Conservation (phyloP, 1,140 invertebrate species). For the Macrobrachium rosenbergii region DNA sequence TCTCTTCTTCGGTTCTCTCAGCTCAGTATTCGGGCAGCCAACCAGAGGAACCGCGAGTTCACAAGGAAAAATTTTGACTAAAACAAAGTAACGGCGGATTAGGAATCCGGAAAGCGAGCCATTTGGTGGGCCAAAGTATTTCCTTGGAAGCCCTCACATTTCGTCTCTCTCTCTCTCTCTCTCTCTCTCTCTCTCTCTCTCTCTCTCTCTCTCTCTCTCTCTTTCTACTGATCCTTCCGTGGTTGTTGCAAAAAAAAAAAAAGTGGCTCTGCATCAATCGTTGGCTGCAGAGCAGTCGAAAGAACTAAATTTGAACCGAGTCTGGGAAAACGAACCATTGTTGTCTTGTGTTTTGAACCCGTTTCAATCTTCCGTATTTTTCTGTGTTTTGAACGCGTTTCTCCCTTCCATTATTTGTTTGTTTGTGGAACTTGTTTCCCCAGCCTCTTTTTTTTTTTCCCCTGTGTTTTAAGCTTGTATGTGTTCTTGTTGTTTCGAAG, state of each 20-base stretch:
- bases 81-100: too few relatives aligned
- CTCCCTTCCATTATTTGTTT: background rate
- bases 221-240: background rate
- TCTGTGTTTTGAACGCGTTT: background rate
- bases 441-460: too few relatives aligned
- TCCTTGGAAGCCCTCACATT: background rate
- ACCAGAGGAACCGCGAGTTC: too few relatives aligned
- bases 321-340: too few relatives aligned
- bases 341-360: background rate
- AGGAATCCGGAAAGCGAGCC: background rate
- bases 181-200: background rate
- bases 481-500: background rate
- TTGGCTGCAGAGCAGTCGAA: too few relatives aligned
- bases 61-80: background rate
- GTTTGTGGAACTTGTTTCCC: background rate
- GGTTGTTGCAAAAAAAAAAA: background rate
- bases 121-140: background rate
- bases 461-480: background rate
- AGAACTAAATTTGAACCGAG: too few relatives aligned
- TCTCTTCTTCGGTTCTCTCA: background rate
- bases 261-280: too few relatives aligned
- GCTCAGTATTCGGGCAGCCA: too few relatives aligned
- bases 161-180: background rate
- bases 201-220: conserved; percentile 12
- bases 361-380: background rate